A percentile compares a stretch with the other conserved stretches of the same genome.
Conservation (phyloP, 2,888 invertebrate species). For the Cartodere bifasciata region DNA sequence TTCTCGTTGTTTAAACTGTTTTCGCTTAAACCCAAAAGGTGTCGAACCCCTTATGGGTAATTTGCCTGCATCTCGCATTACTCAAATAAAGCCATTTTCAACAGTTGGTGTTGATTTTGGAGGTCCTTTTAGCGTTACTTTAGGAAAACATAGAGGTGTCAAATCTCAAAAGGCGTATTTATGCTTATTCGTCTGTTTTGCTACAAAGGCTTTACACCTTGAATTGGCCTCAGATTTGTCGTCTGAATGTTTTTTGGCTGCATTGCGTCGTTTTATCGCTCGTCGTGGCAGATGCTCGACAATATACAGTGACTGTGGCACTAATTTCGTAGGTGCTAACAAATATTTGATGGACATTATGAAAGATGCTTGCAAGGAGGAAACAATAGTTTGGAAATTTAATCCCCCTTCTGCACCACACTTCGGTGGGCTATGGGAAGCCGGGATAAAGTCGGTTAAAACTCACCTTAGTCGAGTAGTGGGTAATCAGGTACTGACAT, state of each 20-base stretch:
- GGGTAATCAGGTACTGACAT: conserved; percentile 6
- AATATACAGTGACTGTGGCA: conserved; percentile 11
- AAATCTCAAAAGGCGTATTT: conserved; percentile 8
- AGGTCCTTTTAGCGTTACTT: conserved; percentile 10
- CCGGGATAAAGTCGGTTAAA: conserved; percentile 8
- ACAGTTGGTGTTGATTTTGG: conserved; percentile 8
- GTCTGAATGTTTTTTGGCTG: conserved; percentile 10
- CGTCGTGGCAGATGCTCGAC: conserved; percentile 9
- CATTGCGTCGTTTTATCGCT: conserved; percentile 11
- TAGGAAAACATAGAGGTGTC: conserved; percentile 6
- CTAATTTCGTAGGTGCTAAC: conserved; percentile 14
- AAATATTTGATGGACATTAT: conserved; percentile 7
- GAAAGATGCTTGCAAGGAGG: too few species aligned
- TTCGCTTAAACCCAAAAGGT: conserved; percentile 4
- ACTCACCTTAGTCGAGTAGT: conserved; percentile 7
- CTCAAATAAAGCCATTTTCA: conserved; percentile 8
- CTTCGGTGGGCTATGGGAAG: conserved; percentile 10
- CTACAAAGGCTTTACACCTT: conserved; percentile 11
- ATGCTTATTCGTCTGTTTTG: conserved; percentile 11
- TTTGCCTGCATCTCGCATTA: conserved; percentile 9
- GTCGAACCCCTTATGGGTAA: conserved; percentile 9
- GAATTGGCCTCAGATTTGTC: conserved; percentile 11
- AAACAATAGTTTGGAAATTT: conserved; percentile 10
- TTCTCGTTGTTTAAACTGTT: conserved; percentile 8
- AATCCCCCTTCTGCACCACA: conserved; percentile 8